These are phyloP conservation scores for Chrosomus eos DNA, from an alignment of 2,797 vertebrate genomes.

Conservation along the genomic window DNA sequence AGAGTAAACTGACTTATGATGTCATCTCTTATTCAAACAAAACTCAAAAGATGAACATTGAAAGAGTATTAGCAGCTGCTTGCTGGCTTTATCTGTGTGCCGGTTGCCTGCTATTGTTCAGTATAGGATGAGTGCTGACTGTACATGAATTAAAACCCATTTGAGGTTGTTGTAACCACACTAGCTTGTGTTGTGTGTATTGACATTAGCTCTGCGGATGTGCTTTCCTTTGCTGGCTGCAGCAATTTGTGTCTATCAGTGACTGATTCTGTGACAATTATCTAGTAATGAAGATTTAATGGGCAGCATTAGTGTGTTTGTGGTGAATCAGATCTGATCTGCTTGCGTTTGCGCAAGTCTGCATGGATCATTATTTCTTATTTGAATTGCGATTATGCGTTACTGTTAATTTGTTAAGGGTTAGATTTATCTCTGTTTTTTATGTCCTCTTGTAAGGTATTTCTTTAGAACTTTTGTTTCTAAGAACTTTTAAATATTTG, in stretches of 20 bases:
- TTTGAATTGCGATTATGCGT: conserved; percentile 69
- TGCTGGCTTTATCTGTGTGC: conserved; percentile 44
- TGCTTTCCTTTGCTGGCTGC: conserved; percentile 72
- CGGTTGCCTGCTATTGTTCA: conserved; percentile 70
- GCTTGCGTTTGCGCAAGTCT: conserved; percentile 70
- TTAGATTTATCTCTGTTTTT: conserved; percentile 55
- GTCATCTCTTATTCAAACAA: conserved; percentile 29
- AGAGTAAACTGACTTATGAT: conserved; percentile 41
- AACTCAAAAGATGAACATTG: conserved; percentile 3
- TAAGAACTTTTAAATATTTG: no score
- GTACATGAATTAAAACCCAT: conserved; percentile 64
- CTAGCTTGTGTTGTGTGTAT: conserved; percentile 54
- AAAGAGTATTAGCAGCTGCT: conserved; percentile 63
- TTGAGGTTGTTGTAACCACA: conserved; percentile 52
- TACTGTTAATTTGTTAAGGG: conserved; percentile 62
- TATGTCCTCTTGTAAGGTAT: not conserved
- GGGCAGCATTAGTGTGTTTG: conserved; percentile 67
- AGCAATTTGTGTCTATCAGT: conserved; percentile 83
- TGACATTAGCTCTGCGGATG: conserved; percentile 75
- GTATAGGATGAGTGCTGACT: conserved; percentile 49
- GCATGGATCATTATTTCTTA: conserved; percentile 73
- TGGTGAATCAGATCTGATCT: conserved; percentile 67
- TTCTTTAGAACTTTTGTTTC: not conserved
- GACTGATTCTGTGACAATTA: conserved; percentile 83
- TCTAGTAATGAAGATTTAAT: conserved; percentile 84